Conservation (phyloP, 2,888 invertebrate species). For the Orthonychiurus folsomi region DNA sequence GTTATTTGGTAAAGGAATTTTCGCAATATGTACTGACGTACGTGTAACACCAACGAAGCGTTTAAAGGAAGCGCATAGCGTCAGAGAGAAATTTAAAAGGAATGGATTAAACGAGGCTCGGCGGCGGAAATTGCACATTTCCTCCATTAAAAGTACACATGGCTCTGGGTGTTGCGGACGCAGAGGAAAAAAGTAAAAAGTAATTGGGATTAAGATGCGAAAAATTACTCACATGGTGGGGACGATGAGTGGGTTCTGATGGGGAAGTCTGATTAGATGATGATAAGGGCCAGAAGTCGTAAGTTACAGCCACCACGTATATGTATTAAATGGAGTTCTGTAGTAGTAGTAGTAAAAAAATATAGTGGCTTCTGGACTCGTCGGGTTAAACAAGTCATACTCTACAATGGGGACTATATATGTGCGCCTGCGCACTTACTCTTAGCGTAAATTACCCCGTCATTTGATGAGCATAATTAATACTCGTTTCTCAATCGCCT, state of each 20-base stretch:
- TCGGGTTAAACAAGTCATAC: conserved; percentile 29
- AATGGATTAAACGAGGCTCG: conserved; percentile 4
- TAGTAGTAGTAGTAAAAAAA: not conserved
- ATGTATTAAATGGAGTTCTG: not conserved
- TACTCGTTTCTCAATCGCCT: no score
- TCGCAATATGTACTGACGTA: no score
- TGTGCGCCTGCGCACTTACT: not conserved
- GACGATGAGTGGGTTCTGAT: conserved; percentile 19
- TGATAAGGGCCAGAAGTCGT: no score
- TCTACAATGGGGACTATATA: conserved; percentile 17
- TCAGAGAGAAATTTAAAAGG: conserved; percentile 14
- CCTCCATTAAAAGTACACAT: conserved; percentile 32
- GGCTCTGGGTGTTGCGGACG: not conserved
- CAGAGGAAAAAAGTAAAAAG: conserved; percentile 32
- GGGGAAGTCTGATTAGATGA: conserved; percentile 25
- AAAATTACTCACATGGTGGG: conserved; percentile 34
- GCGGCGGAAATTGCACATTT: conserved; percentile 40
- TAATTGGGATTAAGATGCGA: conserved; percentile 41
- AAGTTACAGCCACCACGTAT: no score
- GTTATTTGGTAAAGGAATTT: no score
- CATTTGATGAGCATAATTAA: no score
- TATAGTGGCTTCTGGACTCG: not conserved
- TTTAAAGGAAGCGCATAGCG: not conserved
- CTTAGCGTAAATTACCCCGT: no score
- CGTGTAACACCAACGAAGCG: no score